Evolutionary conservation across 2,113 vertebrate species (phyloP), one percentile per base, ranked within the genome.

Genomic region (Forbesichthys papilliferus): DNA sequence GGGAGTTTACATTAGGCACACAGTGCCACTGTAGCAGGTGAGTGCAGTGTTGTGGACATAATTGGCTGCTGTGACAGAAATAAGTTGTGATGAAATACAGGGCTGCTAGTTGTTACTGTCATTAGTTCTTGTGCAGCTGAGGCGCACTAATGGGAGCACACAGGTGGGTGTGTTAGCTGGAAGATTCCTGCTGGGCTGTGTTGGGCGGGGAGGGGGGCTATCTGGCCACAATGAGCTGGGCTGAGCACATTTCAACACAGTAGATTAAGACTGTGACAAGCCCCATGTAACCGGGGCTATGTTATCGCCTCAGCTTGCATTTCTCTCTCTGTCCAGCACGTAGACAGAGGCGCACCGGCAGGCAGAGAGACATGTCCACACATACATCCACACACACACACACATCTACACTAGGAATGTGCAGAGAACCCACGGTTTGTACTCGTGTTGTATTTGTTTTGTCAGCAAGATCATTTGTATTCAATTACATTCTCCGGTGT

Each of bases 1-100:
- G 71, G 68, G 51, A 68, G 20, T 5, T 65, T 66, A 48, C 48
- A 66, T 56, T 16, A 1, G 59, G 73, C 67, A 78, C 59, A 47
- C 27, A 65, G 57, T 69, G 48, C 60, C 60, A 48, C 58, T 47
- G 71, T 14, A 57, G 79, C 79, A 82, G 82, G 76, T 75, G 69
- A 84, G 65, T 16, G 69, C 69, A 76, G 69, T 63, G 71, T 73
- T 61, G 51, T 64, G 49, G 57, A 48, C 53, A 66, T 81, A 81
- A 86, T 82, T 80, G 83, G 75, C 77, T 75, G 82, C 74, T 74
- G 63, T 88, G 86, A 88, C 83, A 84, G 85, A 86, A 89, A 86
- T 77, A 80, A 66, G 83, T 77, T 86, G 86, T 91, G 84, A 92
- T 88, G 79, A 89, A 92, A 82, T 83, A 80, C 80, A 85, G 81